phyloP scores from a whole-genome alignment of 2,888 invertebrate genomes.

The Lasioglossum villosulum region DNA sequence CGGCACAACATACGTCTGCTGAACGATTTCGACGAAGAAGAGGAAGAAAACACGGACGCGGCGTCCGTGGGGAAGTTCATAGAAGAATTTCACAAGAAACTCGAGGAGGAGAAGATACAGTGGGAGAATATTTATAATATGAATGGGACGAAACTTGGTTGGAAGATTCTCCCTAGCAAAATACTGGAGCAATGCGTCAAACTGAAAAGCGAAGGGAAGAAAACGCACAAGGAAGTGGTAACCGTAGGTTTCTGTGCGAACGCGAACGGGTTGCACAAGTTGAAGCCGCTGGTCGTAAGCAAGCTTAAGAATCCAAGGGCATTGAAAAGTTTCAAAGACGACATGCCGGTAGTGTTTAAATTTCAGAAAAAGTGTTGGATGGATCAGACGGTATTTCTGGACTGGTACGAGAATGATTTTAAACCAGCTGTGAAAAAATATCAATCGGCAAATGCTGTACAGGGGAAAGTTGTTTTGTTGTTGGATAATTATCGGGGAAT shows the following conservation, averaged over 20 bases:
- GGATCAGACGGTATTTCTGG: constrained; percentile 1
- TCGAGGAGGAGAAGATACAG: neutral
- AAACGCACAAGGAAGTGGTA: neutral
- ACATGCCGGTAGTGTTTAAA: neutral
- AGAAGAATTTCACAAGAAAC: neutral
- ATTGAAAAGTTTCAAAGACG: neutral
- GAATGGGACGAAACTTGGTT: neutral
- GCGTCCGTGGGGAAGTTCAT: neutral
- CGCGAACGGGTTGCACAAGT: neutral
- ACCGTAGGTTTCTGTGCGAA: neutral
- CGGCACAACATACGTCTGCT: neutral
- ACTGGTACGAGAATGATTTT: constrained; percentile 9
- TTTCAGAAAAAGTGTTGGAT: neutral
- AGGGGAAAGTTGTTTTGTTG: neutral
- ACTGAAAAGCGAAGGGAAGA: neutral
- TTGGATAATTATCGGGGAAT: neutral
- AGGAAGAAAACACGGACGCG: neutral
- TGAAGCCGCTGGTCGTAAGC: neutral
- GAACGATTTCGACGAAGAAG: neutral
- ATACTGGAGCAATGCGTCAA: neutral
- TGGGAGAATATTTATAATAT: neutral
- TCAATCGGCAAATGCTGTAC: neutral
- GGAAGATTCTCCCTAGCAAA: neutral
- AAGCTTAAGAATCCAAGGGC: neutral
- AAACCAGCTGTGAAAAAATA: neutral